Percentiles rank a stretch among this genome's conserved stretches.
Conservation (phyloP, 2,797 vertebrate genomes). For the Heteromormyrus szaboi region DNA sequence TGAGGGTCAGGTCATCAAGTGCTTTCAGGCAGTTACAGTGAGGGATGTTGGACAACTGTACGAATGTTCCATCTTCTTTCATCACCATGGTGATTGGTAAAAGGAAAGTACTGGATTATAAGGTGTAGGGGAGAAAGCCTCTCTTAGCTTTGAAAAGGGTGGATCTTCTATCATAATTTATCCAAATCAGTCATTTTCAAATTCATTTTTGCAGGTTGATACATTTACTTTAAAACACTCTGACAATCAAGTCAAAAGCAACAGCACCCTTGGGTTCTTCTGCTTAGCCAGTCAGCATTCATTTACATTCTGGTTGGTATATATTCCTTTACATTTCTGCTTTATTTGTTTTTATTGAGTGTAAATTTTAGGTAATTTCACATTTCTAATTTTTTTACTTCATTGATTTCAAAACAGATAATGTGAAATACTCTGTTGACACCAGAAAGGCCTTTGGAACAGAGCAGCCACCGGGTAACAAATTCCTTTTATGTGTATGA, state of each 20-base stretch:
- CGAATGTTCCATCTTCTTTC: neutral
- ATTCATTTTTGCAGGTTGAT: neutral
- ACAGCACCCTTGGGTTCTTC: neutral
- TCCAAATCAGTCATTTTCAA: neutral
- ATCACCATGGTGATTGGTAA: neutral
- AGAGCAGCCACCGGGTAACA: neutral
- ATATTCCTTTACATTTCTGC: neutral
- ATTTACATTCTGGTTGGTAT: neutral
- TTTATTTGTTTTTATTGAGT: neutral
- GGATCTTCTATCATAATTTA: neutral
- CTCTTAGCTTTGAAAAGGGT: neutral
- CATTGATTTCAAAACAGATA: neutral
- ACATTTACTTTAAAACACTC: neutral
- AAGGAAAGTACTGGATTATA: neutral
- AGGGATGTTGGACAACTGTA: neutral
- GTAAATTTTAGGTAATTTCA: neutral
- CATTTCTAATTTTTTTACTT: neutral
- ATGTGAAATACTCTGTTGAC: neutral
- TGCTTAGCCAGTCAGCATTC: neutral
- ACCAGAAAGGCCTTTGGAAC: neutral
- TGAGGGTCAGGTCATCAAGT: neutral
- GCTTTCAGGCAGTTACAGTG: neutral
- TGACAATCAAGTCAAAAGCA: neutral
- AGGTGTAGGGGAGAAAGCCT: neutral
- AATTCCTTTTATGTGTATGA: neutral